phyloP scores from a whole-genome alignment of 2,888 invertebrate species.

The Thyatira batis region DNA sequence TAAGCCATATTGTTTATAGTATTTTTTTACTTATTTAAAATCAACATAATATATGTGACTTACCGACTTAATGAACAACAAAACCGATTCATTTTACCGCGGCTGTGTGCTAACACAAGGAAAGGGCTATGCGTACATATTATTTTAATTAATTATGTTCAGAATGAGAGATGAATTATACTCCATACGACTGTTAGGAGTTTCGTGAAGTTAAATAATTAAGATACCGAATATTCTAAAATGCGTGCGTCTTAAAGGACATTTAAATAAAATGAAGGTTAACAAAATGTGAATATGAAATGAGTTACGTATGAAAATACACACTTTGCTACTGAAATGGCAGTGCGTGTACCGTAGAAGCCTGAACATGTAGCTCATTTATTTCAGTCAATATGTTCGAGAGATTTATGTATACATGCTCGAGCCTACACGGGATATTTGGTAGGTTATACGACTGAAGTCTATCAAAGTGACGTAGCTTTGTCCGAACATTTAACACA shows the following conservation, averaged over 20 bases:
- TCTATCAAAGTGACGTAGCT: no score
- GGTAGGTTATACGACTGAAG: no score
- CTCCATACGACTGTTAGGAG: not conserved
- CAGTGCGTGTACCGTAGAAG: no score
- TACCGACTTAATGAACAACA: not conserved
- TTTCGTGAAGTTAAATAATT: not conserved
- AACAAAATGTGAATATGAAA: not conserved
- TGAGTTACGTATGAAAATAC: not conserved
- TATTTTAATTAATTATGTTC: conserved; percentile 2
- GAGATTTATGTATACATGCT: no score
- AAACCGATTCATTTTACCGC: not conserved
- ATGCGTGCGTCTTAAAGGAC: not conserved
- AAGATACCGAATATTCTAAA: not conserved
- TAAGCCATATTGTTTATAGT: not conserved
- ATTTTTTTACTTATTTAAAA: not conserved
- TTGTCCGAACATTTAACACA: not conserved
- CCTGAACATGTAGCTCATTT: not conserved
- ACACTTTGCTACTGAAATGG: not conserved
- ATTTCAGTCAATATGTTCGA: not conserved
- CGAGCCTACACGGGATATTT: no score
- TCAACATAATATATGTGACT: no score
- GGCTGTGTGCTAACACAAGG: not conserved
- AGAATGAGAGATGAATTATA: conserved; percentile 1
- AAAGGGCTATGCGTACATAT: not conserved
- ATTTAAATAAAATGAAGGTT: not conserved